phyloP scores from a whole-genome alignment of 2,113 vertebrate species.

The Gobio gobio region DNA sequence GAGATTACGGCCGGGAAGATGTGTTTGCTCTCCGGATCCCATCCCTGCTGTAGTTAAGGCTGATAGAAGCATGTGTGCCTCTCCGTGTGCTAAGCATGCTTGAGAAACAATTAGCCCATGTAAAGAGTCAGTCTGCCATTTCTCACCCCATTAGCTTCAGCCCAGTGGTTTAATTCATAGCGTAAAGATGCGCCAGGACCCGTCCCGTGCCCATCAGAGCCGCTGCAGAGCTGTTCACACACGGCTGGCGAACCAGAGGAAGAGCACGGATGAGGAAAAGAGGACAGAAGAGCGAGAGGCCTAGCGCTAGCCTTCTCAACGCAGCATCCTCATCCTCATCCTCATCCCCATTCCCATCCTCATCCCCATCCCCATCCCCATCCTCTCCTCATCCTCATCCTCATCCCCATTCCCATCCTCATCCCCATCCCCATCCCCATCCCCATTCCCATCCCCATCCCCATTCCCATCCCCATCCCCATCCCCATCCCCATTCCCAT shows the following conservation, averaged over 20 bases:
- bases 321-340: background rate
- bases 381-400: no score
- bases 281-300: background rate
- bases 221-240: conserved; percentile 68
- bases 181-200: conserved; percentile 69
- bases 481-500: no score
- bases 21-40: conserved; percentile 35
- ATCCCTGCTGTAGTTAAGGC: conserved; percentile 47
- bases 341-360: no score
- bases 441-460: no score
- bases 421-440: no score
- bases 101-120: conserved; percentile 72
- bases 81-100: conserved; percentile 62
- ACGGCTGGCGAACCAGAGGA: conserved; percentile 16
- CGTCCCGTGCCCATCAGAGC: conserved; percentile 69
- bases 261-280: background rate
- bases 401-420: no score
- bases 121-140: conserved; percentile 67
- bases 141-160: conserved; percentile 78
- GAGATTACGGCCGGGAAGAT: background rate
- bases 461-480: no score
- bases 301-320: conserved; percentile 29
- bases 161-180: conserved; percentile 76
- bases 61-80: conserved; percentile 62
- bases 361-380: no score